Conservation (phyloP, 1,140 invertebrate genomes). For the Acromyrmex heyeri region DNA sequence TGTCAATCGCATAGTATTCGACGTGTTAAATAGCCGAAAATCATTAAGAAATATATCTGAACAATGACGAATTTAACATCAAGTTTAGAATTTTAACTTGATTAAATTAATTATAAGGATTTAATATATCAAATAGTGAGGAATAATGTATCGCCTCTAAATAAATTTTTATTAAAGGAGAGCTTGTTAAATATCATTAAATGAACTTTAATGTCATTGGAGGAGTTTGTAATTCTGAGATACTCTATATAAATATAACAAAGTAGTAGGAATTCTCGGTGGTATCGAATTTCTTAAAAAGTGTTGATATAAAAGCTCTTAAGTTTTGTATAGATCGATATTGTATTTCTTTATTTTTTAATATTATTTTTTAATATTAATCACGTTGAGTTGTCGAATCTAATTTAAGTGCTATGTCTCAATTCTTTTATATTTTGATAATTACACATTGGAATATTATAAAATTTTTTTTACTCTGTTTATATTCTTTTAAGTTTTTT, state of each 20-base stretch:
- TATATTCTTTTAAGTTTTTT: neutral
- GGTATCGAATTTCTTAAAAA: constrained; percentile 1
- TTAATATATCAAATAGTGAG: neutral
- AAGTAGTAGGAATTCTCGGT: neutral
- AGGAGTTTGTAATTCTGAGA: neutral
- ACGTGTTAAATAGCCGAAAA: neutral
- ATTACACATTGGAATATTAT: neutral
- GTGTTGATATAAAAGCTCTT: neutral
- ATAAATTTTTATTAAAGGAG: neutral
- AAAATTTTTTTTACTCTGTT: neutral
- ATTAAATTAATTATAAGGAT: neutral
- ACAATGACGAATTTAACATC: neutral
- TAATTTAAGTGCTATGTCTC: neutral
- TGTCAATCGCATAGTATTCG: neutral
- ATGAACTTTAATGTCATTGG: neutral
- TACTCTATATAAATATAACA: neutral
- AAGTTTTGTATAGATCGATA: neutral
- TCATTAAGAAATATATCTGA: neutral
- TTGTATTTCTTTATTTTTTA: constrained; percentile 5
- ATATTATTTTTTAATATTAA: neutral
- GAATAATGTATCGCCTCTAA: neutral
- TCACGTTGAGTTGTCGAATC: neutral
- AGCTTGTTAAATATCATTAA: neutral
- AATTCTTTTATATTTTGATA: neutral
- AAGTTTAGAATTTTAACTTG: neutral